A percentile compares a stretch with the other conserved stretches of the same genome.
Evolutionary conservation across 2,797 vertebrate species (phyloP).

Genomic region (Channallabes apus): DNA sequence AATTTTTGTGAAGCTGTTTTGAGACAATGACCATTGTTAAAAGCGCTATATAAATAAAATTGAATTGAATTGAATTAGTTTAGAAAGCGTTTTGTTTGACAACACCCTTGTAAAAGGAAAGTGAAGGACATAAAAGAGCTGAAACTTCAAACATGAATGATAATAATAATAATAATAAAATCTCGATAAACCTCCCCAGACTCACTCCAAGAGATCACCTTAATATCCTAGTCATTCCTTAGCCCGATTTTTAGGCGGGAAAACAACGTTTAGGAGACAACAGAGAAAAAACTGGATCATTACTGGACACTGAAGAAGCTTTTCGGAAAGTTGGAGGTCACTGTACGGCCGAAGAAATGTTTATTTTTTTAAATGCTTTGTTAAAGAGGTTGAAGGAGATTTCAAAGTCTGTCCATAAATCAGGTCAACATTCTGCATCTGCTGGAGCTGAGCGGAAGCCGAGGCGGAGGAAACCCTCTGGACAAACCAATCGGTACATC

Average conservation of each 20-base stretch:
- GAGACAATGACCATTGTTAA: too few relatives aligned
- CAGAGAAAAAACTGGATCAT: not conserved
- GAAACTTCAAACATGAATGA: conserved; percentile 45
- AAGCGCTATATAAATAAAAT: too few relatives aligned
- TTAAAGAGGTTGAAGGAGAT: not conserved
- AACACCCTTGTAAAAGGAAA: conserved; percentile 1
- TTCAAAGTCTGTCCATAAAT: not conserved
- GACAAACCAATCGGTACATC: not conserved
- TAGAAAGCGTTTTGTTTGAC: conserved; percentile 52
- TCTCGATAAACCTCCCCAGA: conserved; percentile 51
- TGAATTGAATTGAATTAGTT: too few relatives aligned
- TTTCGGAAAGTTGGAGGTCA: not conserved
- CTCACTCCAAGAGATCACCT: conserved; percentile 62
- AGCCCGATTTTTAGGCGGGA: conserved; percentile 56
- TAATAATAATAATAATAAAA: conserved; percentile 40
- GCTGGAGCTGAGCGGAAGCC: not conserved
- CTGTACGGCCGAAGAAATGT: not conserved
- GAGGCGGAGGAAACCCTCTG: not conserved
- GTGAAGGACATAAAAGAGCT: conserved; percentile 39
- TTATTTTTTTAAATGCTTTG: not conserved
- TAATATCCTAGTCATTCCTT: conserved; percentile 62
- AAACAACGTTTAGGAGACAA: conserved; percentile 46
- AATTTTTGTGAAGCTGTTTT: too few relatives aligned
- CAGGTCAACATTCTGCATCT: not conserved
- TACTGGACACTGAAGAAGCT: not conserved